Evolutionary conservation across 2,113 vertebrate genomes (phyloP), one percentile per base, ranked within the genome.

Genomic region (Sialia sialis): DNA sequence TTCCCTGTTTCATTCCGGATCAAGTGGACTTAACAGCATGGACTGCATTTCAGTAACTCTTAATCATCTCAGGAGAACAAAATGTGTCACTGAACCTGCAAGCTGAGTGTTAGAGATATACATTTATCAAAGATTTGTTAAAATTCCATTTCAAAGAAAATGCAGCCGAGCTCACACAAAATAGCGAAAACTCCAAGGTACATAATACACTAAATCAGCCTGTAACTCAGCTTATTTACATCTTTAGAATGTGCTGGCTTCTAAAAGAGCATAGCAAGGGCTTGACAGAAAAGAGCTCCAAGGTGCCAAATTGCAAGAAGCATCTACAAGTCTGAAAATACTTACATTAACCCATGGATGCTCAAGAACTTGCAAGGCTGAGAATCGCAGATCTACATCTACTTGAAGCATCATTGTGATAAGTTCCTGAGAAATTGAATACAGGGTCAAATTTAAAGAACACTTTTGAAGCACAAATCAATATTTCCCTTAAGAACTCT

Each of bases 341-440:
- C 99, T 99, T 98, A 99, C 99, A 38, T 99, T 99, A 93, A 99
- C 99, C 99, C 99, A 99, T 32, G 98, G 98, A 66, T 99, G 99
- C 72, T 99, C 99, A 34, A 99, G 98, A 89, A 99, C 98, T 96
- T 99, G 99, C 80, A 98, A 85, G 17, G 99, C 99, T 43, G 99
- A 98, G 96, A 98, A 99, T 84, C 99, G 98, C 94, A 99, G 98
- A 76, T 99, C 98, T 38, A 98, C 98, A 62, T 99, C 98, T 72
- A 99, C 98, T 97, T 99, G 98, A 82, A 99, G 98, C 99, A 99
- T 99, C 97, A 98, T 98, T 62, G 97, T 98, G 90, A 99, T 99
- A 92, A 99, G 98, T 88, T 98, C 98, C 99, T 99, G 91, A n/a
- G 79, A 93, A 97, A 89, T 66, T 30, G 62, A 96, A 96, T 10